Evolutionary conservation across 2,888 invertebrate species (phyloP).

Genomic region (Antheraea yamamai): DNA sequence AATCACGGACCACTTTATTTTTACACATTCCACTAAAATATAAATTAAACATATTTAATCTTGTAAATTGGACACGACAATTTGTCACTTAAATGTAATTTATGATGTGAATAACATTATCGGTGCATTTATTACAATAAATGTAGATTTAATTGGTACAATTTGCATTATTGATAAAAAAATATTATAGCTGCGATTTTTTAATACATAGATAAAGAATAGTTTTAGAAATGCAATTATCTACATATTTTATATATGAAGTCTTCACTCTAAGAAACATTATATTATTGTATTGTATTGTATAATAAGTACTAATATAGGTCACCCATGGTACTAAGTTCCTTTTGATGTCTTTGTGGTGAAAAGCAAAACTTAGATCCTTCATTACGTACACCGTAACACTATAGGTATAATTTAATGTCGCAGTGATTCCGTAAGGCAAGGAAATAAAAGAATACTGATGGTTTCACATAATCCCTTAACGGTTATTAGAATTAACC

Average conservation of each 20-base stretch:
- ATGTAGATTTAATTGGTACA: background rate
- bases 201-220: background rate
- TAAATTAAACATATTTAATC: slow-evolving; percentile 11
- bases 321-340: too few relatives aligned
- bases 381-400: too few relatives aligned
- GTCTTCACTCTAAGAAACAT: too few relatives aligned
- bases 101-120: slow-evolving; percentile 6
- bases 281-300: background rate
- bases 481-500: too few relatives aligned
- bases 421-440: too few relatives aligned
- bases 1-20: slow-evolving; percentile 54
- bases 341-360: too few relatives aligned
- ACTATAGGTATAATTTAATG: too few relatives aligned
- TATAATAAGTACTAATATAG: background rate
- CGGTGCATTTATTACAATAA: background rate
- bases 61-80: background rate
- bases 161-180: background rate
- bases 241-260: background rate
- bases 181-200: background rate
- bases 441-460: too few relatives aligned
- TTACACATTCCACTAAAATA: slow-evolving; percentile 33
- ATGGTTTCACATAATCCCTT: too few relatives aligned
- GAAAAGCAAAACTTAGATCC: too few relatives aligned
- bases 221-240: background rate
- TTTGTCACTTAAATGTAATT: slow-evolving; percentile 12